These are phyloP conservation scores for Drosophila lacteicornis DNA, from an alignment of 1,140 invertebrate genomes.

Conservation along the genomic window DNA sequence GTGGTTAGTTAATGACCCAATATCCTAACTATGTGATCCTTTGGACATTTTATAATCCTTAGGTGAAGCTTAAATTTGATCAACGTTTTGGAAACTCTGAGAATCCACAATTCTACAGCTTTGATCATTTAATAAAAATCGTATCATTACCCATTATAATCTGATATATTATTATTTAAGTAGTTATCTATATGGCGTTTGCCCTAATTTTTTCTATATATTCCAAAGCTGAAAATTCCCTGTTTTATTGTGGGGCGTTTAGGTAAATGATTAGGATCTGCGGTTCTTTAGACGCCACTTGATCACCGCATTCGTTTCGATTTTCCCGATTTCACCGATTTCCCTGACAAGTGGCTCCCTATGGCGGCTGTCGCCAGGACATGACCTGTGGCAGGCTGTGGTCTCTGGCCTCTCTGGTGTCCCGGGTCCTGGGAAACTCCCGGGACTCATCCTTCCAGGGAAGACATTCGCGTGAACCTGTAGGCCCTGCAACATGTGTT, in stretches of 20 bases:
- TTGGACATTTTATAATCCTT: no score
- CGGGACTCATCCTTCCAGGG: constrained; percentile 26
- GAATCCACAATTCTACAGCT: no score
- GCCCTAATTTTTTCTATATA: no score
- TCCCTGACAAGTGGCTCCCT: constrained; percentile 33
- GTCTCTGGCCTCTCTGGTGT: neutral
- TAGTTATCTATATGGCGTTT: no score
- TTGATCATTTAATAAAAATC: no score
- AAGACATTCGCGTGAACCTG: constrained; percentile 5
- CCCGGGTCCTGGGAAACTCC: constrained; percentile 28
- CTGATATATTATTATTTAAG: no score
- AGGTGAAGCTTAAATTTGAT: neutral
- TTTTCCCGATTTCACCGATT: constrained; percentile 9
- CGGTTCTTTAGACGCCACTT: constrained; percentile 30
- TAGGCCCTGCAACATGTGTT: constrained; percentile 52
- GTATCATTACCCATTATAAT: no score
- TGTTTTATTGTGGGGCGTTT: constrained; percentile 10
- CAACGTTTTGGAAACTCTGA: no score
- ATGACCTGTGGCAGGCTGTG: constrained; percentile 5
- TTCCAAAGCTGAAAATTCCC: neutral
- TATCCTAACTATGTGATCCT: neutral
- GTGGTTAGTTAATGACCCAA: neutral
- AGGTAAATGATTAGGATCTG: neutral
- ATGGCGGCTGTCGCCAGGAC: neutral
- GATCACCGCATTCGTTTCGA: neutral